phyloP scores from a whole-genome alignment of 2,797 vertebrate genomes.

The Erpetoichthys calabaricus region DNA sequence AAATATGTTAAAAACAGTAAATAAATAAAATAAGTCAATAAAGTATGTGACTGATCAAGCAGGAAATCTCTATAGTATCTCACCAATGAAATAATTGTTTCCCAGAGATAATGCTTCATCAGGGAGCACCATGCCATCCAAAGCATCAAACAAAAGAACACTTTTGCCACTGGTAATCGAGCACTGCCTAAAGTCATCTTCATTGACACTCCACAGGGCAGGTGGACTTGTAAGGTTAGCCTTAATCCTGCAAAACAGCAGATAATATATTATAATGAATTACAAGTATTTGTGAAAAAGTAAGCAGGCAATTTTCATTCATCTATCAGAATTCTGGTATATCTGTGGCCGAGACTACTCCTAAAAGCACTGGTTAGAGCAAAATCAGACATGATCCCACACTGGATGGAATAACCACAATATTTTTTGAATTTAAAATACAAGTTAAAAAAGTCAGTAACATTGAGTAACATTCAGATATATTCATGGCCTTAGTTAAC shows the following conservation, averaged over 20 bases:
- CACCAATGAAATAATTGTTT: slow-evolving; percentile 91
- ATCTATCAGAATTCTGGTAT: neutral
- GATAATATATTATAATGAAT: neutral
- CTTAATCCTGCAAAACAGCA: slow-evolving; percentile 33
- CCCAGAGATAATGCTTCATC: slow-evolving; percentile 72
- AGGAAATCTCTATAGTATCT: slow-evolving; percentile 28
- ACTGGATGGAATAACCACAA: too few relatives aligned
- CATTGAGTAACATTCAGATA: too few relatives aligned
- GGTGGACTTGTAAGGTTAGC: slow-evolving; percentile 65
- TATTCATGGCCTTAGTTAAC: too few relatives aligned
- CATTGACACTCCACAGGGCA: slow-evolving; percentile 76
- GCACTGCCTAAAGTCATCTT: slow-evolving; percentile 72
- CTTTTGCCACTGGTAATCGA: slow-evolving; percentile 75
- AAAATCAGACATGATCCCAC: too few relatives aligned
- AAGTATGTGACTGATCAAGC: too few relatives aligned
- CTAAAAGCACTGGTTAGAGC: too few relatives aligned
- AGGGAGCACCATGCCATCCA: slow-evolving; percentile 71
- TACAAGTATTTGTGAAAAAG: neutral
- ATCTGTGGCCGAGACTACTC: neutral
- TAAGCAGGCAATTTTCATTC: neutral
- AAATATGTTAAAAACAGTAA: too few relatives aligned
- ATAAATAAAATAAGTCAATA: too few relatives aligned
- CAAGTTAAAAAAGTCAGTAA: too few relatives aligned
- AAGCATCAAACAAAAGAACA: slow-evolving; percentile 68
- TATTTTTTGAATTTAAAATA: too few relatives aligned